A percentile compares a stretch with the other conserved stretches of the same genome.
These are phyloP conservation scores for Varecia variegata DNA, from an alignment of 2,797 vertebrate species.

Conservation along the genomic window DNA sequence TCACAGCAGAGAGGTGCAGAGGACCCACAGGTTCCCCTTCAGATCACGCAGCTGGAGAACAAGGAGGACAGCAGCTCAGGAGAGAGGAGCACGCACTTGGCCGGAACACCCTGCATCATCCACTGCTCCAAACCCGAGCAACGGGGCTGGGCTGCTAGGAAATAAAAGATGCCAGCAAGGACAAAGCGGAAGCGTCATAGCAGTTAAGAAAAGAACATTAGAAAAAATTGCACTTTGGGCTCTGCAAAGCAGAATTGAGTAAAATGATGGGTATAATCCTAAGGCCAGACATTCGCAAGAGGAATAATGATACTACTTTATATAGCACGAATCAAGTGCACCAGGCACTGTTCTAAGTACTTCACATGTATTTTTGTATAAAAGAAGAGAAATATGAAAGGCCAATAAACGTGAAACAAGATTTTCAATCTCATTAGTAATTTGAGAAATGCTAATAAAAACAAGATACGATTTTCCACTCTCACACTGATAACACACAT, in stretches of 20 bases:
- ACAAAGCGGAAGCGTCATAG: not conserved
- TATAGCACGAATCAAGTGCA: not conserved
- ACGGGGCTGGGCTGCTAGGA: not conserved
- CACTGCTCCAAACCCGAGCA: not conserved
- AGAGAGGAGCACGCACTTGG: not conserved
- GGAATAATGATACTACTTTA: not conserved
- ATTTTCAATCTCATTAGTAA: not conserved
- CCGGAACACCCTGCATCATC: not conserved
- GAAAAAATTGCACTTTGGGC: not conserved
- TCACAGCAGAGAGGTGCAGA: not conserved
- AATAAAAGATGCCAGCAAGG: not conserved
- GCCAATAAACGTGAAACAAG: not conserved
- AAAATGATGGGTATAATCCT: not conserved
- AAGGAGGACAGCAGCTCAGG: not conserved
- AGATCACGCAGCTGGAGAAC: not conserved
- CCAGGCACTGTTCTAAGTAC: not conserved
- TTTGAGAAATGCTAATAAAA: slow-evolving; percentile 13
- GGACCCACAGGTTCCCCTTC: no score
- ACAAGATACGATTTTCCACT: not conserved
- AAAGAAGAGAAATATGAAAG: not conserved
- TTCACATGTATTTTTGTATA: not conserved
- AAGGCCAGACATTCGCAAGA: not conserved
- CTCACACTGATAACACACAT: not conserved
- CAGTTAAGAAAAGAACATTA: not conserved
- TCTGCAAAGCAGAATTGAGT: slow-evolving; percentile 19